phyloP scores from a whole-genome alignment of 2,113 vertebrate genomes.

The Sakesphorus luctuosus region DNA sequence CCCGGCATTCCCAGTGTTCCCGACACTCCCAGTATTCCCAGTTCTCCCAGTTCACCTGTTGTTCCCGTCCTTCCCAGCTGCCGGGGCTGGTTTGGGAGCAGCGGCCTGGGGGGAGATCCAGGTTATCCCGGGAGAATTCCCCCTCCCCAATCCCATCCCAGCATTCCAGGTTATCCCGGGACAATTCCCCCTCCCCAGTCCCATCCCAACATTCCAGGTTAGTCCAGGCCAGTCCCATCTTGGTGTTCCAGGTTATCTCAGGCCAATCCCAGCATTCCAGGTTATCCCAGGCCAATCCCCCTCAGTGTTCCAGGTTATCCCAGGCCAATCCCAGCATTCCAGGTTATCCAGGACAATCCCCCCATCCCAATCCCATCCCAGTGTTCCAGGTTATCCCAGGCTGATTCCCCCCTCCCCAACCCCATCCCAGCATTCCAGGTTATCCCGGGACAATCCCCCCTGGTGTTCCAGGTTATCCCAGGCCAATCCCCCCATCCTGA shows the following conservation, averaged over 20 bases:
- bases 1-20: too few relatives aligned
- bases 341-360: too few relatives aligned
- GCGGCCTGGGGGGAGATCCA: background rate
- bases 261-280: too few relatives aligned
- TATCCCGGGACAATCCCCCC: background rate
- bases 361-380: background rate
- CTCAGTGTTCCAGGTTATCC: too few relatives aligned
- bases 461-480: background rate
- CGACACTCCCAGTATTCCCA: background rate
- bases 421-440: background rate
- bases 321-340: background rate
- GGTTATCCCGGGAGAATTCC: too few relatives aligned
- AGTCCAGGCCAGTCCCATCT: too few relatives aligned
- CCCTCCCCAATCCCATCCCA: too few relatives aligned
- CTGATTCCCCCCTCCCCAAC: too few relatives aligned
- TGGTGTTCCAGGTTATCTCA: background rate
- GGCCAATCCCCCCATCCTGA: too few relatives aligned
- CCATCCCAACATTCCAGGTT: background rate
- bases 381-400: too few relatives aligned
- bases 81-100: background rate
- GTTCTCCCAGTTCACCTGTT: background rate
- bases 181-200: too few relatives aligned
- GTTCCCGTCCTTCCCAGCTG: background rate
- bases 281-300: background rate
- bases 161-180: background rate